A percentile compares a stretch with the other conserved stretches of the same genome.
phyloP scores from a whole-genome alignment of 1,140 invertebrate genomes.

The Saxidomus purpurata region DNA sequence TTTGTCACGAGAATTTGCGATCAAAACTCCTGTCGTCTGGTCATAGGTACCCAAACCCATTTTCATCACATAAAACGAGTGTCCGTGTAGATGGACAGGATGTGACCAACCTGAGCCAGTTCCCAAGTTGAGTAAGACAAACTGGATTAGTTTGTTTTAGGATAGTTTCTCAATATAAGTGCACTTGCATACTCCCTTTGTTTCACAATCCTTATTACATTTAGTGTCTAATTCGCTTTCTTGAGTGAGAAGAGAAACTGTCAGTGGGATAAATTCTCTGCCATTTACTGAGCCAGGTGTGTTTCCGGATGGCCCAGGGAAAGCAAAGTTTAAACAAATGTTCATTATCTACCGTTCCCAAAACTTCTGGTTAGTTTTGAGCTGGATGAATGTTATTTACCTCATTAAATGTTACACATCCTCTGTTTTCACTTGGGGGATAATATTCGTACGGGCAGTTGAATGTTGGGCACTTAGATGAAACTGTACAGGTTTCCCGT shows the following conservation, averaged over 20 bases:
- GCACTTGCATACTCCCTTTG: conserved; percentile 45
- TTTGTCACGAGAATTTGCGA: too few species aligned
- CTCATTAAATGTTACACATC: neutral
- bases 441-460: conserved; percentile 37
- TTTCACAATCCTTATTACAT: conserved; percentile 37
- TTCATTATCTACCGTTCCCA: neutral
- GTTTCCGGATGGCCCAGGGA: conserved; percentile 33
- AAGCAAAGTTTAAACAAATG: conserved; percentile 64
- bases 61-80: too few species aligned
- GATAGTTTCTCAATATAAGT: conserved; percentile 39
- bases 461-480: neutral
- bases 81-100: too few species aligned
- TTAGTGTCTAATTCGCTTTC: conserved; percentile 5
- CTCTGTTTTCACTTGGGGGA: neutral
- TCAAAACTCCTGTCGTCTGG: too few species aligned
- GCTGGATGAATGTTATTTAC: conserved; percentile 3
- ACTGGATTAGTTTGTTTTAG: too few species aligned
- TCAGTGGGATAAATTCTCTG: conserved; percentile 19
- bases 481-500: neutral
- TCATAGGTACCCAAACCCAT: too few species aligned
- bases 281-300: conserved; percentile 61
- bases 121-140: conserved; percentile 40
- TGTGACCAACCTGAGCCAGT: conserved; percentile 53
- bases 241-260: conserved; percentile 37
- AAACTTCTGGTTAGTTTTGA: neutral